Conservation (phyloP, 2,888 invertebrate species). For the Lithosia quadra region DNA sequence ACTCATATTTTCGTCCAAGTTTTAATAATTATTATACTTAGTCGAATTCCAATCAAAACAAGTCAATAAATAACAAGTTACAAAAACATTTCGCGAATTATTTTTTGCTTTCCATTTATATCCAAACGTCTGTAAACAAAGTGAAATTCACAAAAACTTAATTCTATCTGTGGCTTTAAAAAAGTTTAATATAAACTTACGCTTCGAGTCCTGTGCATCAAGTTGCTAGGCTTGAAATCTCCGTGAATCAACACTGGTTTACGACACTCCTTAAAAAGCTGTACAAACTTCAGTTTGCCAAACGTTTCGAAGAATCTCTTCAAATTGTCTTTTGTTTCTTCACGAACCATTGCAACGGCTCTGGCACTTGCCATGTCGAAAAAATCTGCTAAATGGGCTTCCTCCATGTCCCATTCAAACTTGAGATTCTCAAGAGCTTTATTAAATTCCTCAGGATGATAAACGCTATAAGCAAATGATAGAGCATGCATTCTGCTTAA, state of each 20-base stretch:
- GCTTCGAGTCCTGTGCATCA: slow-evolving; percentile 45
- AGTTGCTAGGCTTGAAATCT: slow-evolving; percentile 55
- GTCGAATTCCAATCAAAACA: too few species aligned
- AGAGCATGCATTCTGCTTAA: slow-evolving; percentile 57
- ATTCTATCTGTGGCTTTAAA: neutral
- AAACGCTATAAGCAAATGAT: slow-evolving; percentile 59
- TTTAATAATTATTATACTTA: too few species aligned
- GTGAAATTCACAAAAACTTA: neutral
- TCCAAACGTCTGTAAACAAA: neutral
- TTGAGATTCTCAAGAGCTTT: neutral
- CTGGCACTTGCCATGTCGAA: neutral
- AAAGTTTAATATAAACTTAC: slow-evolving; percentile 32
- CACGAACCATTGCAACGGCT: neutral
- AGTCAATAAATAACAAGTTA: too few species aligned
- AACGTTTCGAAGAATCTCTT: slow-evolving; percentile 31
- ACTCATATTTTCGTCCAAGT: too few species aligned
- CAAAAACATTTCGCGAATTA: neutral
- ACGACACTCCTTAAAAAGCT: slow-evolving; percentile 34
- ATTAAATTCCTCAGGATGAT: slow-evolving; percentile 54
- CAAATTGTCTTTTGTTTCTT: slow-evolving; percentile 52
- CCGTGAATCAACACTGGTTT: slow-evolving; percentile 49
- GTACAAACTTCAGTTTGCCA: slow-evolving; percentile 35
- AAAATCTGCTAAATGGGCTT: neutral
- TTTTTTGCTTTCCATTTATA: neutral
- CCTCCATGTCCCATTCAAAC: slow-evolving; percentile 14